phyloP scores from a whole-genome alignment of 92 coral and sea anemone genomes.

The Epizoanthus ramosus region DNA sequence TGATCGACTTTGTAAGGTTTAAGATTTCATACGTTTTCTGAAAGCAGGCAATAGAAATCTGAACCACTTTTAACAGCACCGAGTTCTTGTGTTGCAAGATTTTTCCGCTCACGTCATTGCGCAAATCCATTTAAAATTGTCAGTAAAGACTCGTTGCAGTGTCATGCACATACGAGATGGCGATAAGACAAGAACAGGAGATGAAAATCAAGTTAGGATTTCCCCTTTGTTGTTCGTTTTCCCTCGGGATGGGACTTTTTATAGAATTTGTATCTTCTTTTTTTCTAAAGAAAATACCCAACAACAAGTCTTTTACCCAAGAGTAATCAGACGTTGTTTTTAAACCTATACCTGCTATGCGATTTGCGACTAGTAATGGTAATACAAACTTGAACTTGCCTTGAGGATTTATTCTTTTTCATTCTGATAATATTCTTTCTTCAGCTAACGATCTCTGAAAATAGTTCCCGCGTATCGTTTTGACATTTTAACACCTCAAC shows the following conservation, averaged over 20 bases:
- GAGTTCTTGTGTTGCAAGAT: neutral
- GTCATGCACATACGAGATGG: neutral
- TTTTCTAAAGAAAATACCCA: constrained; percentile 23
- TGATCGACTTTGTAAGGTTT: neutral
- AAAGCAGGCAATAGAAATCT: neutral
- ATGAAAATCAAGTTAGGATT: constrained; percentile 31
- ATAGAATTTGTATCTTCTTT: constrained; percentile 19
- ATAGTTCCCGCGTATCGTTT: neutral
- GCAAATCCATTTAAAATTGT: constrained; percentile 34
- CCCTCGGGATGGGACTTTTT: constrained; percentile 29
- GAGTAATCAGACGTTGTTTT: constrained; percentile 41
- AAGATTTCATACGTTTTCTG: neutral
- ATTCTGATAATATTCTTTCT: neutral
- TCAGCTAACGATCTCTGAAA: neutral
- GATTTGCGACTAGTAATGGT: constrained; percentile 25
- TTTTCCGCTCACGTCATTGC: constrained; percentile 24
- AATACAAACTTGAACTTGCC: neutral
- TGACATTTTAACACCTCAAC: constrained; percentile 16
- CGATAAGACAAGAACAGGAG: constrained; percentile 16
- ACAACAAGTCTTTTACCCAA: constrained; percentile 39
- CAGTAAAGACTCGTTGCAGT: constrained; percentile 19
- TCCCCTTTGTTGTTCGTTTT: constrained; percentile 31
- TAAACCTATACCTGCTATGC: constrained; percentile 11
- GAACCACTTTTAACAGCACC: neutral
- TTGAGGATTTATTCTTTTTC: neutral